A percentile compares a stretch with the other conserved stretches of the same genome.
Evolutionary conservation across 2,888 invertebrate genomes (phyloP).

Genomic region (Cremastobaeus sp.): DNA sequence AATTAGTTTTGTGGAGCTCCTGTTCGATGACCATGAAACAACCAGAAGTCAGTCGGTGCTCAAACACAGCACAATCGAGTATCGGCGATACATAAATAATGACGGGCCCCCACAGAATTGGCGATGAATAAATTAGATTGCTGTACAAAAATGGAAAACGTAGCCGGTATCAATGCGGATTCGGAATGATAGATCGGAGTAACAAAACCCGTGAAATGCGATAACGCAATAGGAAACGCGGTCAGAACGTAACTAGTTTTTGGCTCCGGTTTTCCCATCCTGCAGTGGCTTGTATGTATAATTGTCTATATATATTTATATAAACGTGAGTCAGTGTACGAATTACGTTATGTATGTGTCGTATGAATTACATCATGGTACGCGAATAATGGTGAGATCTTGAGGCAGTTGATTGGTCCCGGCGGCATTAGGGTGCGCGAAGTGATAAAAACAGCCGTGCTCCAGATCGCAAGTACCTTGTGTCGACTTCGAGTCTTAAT

Average conservation of each 20-base stretch:
- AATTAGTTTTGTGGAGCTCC: neutral
- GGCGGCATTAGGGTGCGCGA: constrained; percentile 73
- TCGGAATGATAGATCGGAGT: constrained; percentile 32
- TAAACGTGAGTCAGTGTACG: neutral
- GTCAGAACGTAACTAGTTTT: constrained; percentile 34
- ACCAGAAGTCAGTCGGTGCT: constrained; percentile 30
- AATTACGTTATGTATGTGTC: too few relatives aligned
- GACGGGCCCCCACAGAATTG: constrained; percentile 20
- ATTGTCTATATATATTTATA: constrained; percentile 15
- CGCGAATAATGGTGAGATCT: constrained; percentile 48
- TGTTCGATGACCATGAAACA: neutral
- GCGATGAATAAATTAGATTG: constrained; percentile 36
- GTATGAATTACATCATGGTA: constrained; percentile 13
- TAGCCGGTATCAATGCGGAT: constrained; percentile 33
- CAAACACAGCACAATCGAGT: constrained; percentile 27
- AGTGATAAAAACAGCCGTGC: constrained; percentile 61
- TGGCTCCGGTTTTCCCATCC: constrained; percentile 54
- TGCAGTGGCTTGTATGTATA: constrained; percentile 16
- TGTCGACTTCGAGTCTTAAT: constrained; percentile 45
- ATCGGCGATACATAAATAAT: constrained; percentile 29
- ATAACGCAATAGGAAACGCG: constrained; percentile 42
- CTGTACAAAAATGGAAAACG: constrained; percentile 41
- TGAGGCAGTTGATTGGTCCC: constrained; percentile 75
- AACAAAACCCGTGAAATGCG: constrained; percentile 36
- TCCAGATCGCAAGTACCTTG: constrained; percentile 44